Conservation (phyloP, 2,797 vertebrate species). For the Acrossocheilus wenchowensis region DNA sequence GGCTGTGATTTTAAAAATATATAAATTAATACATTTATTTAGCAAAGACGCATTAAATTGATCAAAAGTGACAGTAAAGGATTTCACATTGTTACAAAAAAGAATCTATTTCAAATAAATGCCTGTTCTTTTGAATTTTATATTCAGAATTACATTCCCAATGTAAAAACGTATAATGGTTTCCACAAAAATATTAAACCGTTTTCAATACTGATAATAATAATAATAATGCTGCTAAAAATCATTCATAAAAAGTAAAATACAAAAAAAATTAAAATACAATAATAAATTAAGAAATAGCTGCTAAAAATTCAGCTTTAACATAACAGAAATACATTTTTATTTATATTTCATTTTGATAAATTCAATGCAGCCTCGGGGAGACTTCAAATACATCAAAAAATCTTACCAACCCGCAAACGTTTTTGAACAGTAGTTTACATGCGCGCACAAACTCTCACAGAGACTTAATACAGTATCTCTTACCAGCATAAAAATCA, state of each 20-base stretch:
- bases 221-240: neutral
- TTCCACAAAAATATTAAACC: neutral
- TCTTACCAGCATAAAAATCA: conserved; percentile 77
- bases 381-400: neutral
- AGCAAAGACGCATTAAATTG: neutral
- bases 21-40: neutral
- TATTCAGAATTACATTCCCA: neutral
- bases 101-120: neutral
- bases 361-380: neutral
- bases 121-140: neutral
- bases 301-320: no score
- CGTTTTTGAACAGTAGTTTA: neutral
- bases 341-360: neutral
- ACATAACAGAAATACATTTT: neutral
- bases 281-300: neutral
- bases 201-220: conserved; percentile 3
- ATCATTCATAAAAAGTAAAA: no score
- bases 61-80: neutral
- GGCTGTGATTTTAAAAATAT: no score
- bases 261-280: neutral
- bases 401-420: neutral
- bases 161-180: neutral
- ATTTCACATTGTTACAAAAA: neutral
- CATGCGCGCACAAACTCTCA: conserved; percentile 39
- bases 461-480: neutral